phyloP scores from a whole-genome alignment of 2,113 vertebrate species.

The Hippocampus guttulatus region DNA sequence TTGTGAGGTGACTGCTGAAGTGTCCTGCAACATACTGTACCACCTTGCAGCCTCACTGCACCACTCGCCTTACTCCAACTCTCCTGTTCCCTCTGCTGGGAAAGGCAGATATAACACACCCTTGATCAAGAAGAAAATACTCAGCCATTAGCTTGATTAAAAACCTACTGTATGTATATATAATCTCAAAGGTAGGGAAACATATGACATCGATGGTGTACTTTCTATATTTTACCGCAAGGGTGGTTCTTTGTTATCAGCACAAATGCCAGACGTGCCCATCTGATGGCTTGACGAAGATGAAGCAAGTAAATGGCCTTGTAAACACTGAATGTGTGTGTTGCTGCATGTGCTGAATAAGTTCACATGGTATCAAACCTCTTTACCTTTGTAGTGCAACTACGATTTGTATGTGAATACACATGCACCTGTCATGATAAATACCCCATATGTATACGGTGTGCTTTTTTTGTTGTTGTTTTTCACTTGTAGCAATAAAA shows the following conservation, averaged over 20 bases:
- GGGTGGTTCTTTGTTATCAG: constrained; percentile 73
- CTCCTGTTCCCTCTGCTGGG: constrained; percentile 78
- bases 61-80: constrained; percentile 67
- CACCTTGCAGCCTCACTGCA: constrained; percentile 57
- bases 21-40: constrained; percentile 39
- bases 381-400: constrained; percentile 10
- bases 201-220: background rate
- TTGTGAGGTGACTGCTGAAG: constrained; percentile 29
- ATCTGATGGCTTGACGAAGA: background rate
- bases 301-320: constrained; percentile 26
- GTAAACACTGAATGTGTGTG: constrained; percentile 26
- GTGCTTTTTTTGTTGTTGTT: background rate
- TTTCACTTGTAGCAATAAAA: background rate
- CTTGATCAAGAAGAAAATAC: background rate
- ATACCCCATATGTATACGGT: background rate
- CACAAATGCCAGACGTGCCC: constrained; percentile 71
- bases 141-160: constrained; percentile 25
- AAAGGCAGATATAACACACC: constrained; percentile 75
- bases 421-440: constrained; percentile 9
- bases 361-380: constrained; percentile 6
- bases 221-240: constrained; percentile 39
- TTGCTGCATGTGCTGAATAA: background rate
- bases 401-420: constrained; percentile 15
- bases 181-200: background rate
- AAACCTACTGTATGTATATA: background rate